These are phyloP conservation scores for Pantherophis alleghaniensis DNA, from an alignment of 2,797 vertebrate genomes.

Conservation along the genomic window DNA sequence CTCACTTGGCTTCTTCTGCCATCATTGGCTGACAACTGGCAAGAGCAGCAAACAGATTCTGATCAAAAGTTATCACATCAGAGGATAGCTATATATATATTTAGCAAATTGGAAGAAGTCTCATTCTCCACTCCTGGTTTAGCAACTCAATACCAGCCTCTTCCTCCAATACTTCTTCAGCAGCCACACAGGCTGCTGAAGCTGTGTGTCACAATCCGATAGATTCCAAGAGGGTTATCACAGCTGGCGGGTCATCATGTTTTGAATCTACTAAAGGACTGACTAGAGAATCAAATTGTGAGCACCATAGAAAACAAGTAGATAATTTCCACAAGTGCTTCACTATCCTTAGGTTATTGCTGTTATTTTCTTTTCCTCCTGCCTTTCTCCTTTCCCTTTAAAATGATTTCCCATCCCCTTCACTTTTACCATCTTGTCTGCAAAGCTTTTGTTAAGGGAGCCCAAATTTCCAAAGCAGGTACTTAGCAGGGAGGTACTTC, in stretches of 20 bases:
- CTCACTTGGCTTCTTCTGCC: neutral
- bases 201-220: neutral
- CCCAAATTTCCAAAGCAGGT: neutral
- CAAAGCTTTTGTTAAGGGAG: neutral
- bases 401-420: neutral
- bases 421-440: neutral
- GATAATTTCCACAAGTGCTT: neutral
- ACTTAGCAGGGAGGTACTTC: neutral
- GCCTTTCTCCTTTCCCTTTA: neutral
- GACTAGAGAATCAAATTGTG: neutral
- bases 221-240: neutral
- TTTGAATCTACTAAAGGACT: neutral
- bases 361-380: neutral
- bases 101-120: neutral
- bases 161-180: neutral
- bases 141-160: neutral
- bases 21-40: neutral
- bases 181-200: neutral
- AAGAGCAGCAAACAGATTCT: neutral
- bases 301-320: neutral
- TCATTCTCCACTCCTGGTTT: neutral
- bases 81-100: neutral
- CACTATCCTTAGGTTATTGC: neutral
- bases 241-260: neutral
- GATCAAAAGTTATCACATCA: neutral